phyloP scores from a whole-genome alignment of 2,797 vertebrate genomes.

The Danio choprae region DNA sequence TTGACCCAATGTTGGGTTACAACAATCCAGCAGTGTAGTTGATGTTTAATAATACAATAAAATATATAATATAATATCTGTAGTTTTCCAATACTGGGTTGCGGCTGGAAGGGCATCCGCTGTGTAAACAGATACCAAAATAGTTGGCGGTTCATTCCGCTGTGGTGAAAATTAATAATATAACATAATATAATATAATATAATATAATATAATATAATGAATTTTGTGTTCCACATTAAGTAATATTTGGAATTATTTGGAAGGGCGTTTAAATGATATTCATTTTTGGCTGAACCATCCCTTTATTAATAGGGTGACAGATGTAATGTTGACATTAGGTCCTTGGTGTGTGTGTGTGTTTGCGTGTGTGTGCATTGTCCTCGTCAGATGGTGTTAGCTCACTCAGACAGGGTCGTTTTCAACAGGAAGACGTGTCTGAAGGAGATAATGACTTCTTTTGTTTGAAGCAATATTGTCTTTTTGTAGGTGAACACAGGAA shows the following conservation, averaged over 20 bases:
- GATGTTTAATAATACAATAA: too few species aligned
- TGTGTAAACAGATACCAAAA: too few species aligned
- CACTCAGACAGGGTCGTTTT: conserved; percentile 38
- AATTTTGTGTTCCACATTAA: background rate
- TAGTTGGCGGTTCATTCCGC: too few species aligned
- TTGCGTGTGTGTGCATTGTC: background rate
- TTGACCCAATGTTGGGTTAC: too few species aligned
- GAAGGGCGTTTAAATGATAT: background rate
- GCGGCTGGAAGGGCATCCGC: too few species aligned
- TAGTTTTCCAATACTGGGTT: too few species aligned
- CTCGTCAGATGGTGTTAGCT: conserved; percentile 49
- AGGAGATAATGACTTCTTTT: conserved; percentile 48
- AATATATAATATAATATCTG: too few species aligned
- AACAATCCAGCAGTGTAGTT: too few species aligned
- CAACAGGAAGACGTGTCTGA: conserved; percentile 50
- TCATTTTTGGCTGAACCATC: background rate
- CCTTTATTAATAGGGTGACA: background rate
- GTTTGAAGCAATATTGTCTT: conserved; percentile 23
- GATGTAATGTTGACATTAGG: background rate
- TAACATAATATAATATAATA: too few species aligned
- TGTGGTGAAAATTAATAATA: too few species aligned
- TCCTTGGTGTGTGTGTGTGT: background rate
- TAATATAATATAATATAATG: too few species aligned
- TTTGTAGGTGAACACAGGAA: conserved; percentile 1
- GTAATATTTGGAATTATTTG: background rate